phyloP scores from a whole-genome alignment of 2,113 vertebrate species.

The Probosciger aterrimus region DNA sequence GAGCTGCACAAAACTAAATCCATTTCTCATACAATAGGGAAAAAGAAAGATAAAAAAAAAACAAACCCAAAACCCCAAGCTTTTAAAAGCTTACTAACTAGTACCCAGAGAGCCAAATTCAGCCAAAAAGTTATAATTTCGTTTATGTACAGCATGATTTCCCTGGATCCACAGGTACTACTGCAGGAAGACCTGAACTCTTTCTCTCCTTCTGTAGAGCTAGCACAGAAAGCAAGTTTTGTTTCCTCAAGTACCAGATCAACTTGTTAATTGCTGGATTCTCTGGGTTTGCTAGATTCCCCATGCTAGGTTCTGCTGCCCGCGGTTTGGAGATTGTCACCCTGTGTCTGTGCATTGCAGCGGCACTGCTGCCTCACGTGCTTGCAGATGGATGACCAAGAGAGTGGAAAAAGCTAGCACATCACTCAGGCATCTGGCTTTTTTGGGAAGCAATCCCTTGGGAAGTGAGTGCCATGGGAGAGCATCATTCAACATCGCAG shows the following conservation, averaged over 20 bases:
- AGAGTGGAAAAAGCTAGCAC: not conserved
- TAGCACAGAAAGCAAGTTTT: not conserved
- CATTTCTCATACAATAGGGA: accelerated
- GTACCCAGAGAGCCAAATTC: not conserved
- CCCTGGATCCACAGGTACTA: not conserved
- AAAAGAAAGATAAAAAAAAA: accelerated
- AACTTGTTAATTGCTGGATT: not conserved
- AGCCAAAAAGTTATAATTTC: accelerated
- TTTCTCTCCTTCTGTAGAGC: not conserved
- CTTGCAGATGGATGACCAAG: not conserved
- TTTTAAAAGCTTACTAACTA: not conserved
- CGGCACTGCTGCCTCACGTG: not conserved
- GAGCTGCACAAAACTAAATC: not conserved
- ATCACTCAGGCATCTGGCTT: not conserved
- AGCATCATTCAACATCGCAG: accelerated
- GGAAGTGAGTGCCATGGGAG: not conserved
- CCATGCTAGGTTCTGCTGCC: accelerated
- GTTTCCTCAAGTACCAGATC: not conserved
- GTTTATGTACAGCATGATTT: not conserved
- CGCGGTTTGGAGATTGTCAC: accelerated
- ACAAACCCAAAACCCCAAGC: accelerated
- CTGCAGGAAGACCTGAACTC: not conserved
- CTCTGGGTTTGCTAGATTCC: not conserved
- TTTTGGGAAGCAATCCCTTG: not conserved
- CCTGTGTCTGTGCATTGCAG: not conserved